Percentiles rank a stretch among this genome's conserved stretches.
Conservation (phyloP, 2,797 vertebrate species). For the Synanceia verrucosa region DNA sequence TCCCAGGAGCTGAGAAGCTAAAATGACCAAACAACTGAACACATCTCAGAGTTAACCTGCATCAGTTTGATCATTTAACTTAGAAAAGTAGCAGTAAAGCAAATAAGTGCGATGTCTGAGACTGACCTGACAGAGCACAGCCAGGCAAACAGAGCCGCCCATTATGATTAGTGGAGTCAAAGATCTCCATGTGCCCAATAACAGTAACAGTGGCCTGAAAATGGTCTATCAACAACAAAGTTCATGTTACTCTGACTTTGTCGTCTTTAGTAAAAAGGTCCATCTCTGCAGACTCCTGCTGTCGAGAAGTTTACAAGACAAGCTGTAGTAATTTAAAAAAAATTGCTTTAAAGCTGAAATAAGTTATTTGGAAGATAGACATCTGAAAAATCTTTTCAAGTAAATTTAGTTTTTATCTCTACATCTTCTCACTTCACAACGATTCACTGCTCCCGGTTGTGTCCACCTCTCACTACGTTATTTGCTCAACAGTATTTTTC, state of each 20-base stretch:
- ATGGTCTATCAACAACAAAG: constrained; percentile 21
- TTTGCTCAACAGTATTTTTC: not conserved
- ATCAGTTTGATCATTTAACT: constrained; percentile 20
- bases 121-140: constrained; percentile 8
- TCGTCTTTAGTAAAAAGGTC: not conserved
- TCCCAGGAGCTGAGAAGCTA: constrained; percentile 28
- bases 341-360: too few relatives aligned
- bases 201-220: constrained; percentile 40
- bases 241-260: not conserved
- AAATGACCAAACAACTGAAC: not conserved
- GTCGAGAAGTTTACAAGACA: not conserved
- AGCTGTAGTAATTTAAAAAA: too few relatives aligned
- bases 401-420: not conserved
- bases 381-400: not conserved
- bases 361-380: not conserved
- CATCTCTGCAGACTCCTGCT: not conserved
- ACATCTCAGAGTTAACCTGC: constrained; percentile 11
- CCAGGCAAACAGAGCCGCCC: constrained; percentile 23
- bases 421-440: not conserved
- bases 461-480: not conserved
- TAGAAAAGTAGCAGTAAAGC: constrained; percentile 36
- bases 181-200: constrained; percentile 28
- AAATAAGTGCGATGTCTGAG: constrained; percentile 49
- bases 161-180: constrained; percentile 51
- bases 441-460: not conserved